Conservation (phyloP, 2,113 vertebrate genomes). For the Oryzias curvinotus region DNA sequence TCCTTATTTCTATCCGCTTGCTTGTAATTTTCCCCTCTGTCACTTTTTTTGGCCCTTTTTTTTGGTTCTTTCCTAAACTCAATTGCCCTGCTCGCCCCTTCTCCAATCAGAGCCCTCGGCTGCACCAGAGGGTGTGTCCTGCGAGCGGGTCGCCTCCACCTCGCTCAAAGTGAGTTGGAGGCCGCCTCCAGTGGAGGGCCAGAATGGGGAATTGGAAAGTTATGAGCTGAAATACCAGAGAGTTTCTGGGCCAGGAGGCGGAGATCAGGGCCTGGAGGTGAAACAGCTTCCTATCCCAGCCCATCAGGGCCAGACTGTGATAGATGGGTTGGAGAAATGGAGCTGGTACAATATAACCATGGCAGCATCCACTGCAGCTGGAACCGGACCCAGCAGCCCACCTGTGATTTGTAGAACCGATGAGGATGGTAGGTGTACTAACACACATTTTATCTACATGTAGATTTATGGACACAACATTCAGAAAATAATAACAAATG, state of each 20-base stretch:
- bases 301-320: conserved; percentile 78
- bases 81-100: conserved; percentile 52
- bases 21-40: conserved; percentile 76
- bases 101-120: conserved; percentile 88
- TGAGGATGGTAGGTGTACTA: conserved; percentile 84
- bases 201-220: conserved; percentile 87
- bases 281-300: conserved; percentile 84
- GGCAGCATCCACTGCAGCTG: conserved; percentile 84
- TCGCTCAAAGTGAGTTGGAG: conserved; percentile 95
- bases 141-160: conserved; percentile 88
- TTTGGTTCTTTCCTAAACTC: conserved; percentile 45
- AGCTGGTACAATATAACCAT: conserved; percentile 89
- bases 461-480: too few relatives aligned
- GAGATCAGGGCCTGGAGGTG: conserved; percentile 64
- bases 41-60: conserved; percentile 67
- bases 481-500: too few relatives aligned
- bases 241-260: conserved; percentile 80
- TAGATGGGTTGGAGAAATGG: conserved; percentile 92
- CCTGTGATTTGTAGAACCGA: conserved; percentile 87
- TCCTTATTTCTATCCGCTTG: conserved; percentile 58
- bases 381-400: conserved; percentile 86
- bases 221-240: conserved; percentile 90
- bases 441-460: too few relatives aligned
- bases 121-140: conserved; percentile 91
- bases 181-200: conserved; percentile 85